Percentiles rank a stretch among this genome's conserved stretches.
Evolutionary conservation across 2,113 vertebrate species (phyloP).

Genomic region (Fukomys damarensis): DNA sequence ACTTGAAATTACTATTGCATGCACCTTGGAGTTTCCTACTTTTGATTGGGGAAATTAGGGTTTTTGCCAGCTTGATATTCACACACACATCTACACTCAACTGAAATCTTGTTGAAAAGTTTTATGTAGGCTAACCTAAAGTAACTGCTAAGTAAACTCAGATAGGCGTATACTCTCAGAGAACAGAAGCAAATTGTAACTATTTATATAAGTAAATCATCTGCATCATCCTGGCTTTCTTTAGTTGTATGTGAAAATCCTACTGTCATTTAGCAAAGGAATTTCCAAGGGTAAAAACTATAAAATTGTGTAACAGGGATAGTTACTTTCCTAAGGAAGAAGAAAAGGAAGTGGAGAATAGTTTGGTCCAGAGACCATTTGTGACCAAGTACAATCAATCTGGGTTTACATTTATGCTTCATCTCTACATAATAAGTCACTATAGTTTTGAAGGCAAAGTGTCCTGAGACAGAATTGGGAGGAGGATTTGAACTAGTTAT

Average conservation of each 20-base stretch:
- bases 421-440: neutral
- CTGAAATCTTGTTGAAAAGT: conserved; percentile 4
- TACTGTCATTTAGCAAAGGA: neutral
- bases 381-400: neutral
- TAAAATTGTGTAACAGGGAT: neutral
- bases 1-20: neutral
- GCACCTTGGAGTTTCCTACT: neutral
- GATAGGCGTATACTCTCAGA: neutral
- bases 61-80: neutral
- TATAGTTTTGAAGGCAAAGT: neutral
- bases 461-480: neutral
- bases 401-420: neutral
- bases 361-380: neutral
- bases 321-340: neutral
- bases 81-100: neutral
- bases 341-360: neutral
- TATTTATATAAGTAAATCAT: neutral
- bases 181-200: neutral
- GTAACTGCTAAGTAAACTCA: neutral
- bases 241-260: neutral
- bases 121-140: neutral
- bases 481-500: neutral
- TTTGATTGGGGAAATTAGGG: neutral
- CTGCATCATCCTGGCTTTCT: neutral
- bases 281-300: neutral